Evolutionary conservation across 2,888 invertebrate genomes (phyloP).

Genomic region (Sinelater perroti): DNA sequence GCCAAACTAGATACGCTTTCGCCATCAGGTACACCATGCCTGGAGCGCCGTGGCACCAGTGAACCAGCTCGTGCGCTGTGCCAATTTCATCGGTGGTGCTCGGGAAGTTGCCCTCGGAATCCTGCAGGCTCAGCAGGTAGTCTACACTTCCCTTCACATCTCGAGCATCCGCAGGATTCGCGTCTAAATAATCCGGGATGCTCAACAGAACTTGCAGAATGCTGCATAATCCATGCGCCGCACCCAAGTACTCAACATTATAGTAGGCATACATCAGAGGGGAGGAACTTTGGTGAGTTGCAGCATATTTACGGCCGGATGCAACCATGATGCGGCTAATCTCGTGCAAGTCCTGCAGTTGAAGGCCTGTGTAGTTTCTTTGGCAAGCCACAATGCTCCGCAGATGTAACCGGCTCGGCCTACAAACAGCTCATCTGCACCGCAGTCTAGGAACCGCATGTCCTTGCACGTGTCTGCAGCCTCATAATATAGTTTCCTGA

Average conservation of each 20-base stretch:
- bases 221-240: constrained; percentile 73
- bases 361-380: constrained; percentile 63
- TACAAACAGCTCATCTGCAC: constrained; percentile 85
- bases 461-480: constrained; percentile 63
- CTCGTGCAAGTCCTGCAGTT: constrained; percentile 65
- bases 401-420: constrained; percentile 85
- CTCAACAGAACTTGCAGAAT: constrained; percentile 73
- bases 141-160: constrained; percentile 74
- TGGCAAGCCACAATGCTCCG: constrained; percentile 77
- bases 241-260: constrained; percentile 76
- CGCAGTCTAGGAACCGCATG: constrained; percentile 67
- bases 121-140: constrained; percentile 72
- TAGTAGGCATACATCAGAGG: constrained; percentile 85
- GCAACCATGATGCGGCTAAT: constrained; percentile 75
- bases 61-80: constrained; percentile 74
- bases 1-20: constrained; percentile 78
- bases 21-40: constrained; percentile 84
- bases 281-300: constrained; percentile 65
- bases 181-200: constrained; percentile 66
- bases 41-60: constrained; percentile 93
- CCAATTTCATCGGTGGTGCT: constrained; percentile 75
- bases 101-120: constrained; percentile 66
- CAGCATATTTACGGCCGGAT: constrained; percentile 77
- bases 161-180: constrained; percentile 63
- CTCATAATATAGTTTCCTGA: constrained; percentile 58